Evolutionary conservation across 2,113 vertebrate species (phyloP), one percentile per base, ranked within the genome.

Genomic region (Sardina pilchardus): DNA sequence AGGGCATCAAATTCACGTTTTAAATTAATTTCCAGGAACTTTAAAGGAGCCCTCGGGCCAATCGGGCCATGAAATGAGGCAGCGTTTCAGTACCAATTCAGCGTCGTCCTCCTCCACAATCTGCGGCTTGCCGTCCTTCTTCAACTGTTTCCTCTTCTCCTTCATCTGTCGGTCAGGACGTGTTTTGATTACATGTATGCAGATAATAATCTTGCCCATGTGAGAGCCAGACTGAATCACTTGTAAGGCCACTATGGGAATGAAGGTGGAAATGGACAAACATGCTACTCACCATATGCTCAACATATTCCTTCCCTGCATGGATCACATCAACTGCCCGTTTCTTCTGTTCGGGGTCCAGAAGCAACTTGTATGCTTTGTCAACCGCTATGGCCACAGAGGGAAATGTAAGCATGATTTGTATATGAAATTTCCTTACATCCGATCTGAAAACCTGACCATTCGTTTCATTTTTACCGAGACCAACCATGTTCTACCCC

Each of bases 281-380:
- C 10, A 82, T 26, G 19, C 26, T 86, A 93, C 97, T 98, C 93
- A 99, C 98, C 92, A 94, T 97, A 90, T 99, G 98, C 89, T 99
- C 98, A 89, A 99, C 94, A 78, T 99, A 99, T 92, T 99, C 98
- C 88, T 95, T 95, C 92, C 98, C 98, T 88, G 98, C 98, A 85
- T 98, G 96, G 90, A 99, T 97, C 90, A 99, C 98, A 90, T 99
- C 98, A 87, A 99, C 92, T 39, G 97, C 97, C 90, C 98, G 96
- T 93, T 99, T 99, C 95, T 99, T 99, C 89, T 99, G 98, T 19
- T 99, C 98, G n/a, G 95, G 93, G 12, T 99, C 98, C 90, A 99
- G 94, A 43, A 99, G 94, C 87, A 96, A 92, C 94, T 99, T 99
- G 95, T 99, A 99, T 0, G 98, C 97, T 93, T 99, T 99, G 95